Evolutionary conservation across 2,113 vertebrate species (phyloP).

Genomic region (Hippoglossus stenolepis): DNA sequence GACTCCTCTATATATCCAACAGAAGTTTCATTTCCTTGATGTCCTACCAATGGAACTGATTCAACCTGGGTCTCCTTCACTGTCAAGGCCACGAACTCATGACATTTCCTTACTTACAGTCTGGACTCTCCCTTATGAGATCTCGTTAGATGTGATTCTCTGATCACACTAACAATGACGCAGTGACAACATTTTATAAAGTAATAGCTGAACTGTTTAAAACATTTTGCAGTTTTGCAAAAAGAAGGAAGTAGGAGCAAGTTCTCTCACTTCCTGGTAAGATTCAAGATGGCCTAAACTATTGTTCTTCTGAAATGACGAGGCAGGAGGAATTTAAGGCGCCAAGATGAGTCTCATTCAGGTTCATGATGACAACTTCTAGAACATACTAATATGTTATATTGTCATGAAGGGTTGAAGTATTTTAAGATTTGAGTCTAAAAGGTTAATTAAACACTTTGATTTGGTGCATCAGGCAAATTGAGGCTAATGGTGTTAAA

Average conservation of each 20-base stretch:
- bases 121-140: neutral
- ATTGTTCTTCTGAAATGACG: too few species aligned
- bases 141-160: neutral
- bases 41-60: too few species aligned
- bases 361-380: neutral
- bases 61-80: neutral
- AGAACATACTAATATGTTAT: neutral
- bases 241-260: neutral
- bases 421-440: neutral
- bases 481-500: neutral
- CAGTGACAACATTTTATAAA: neutral
- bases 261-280: neutral
- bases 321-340: neutral
- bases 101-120: neutral
- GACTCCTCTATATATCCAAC: neutral
- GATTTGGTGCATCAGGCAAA: neutral
- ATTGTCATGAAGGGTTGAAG: neutral
- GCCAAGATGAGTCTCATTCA: too few species aligned
- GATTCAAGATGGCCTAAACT: too few species aligned
- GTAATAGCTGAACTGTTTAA: neutral
- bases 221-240: neutral
- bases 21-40: neutral
- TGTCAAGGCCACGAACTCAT: neutral
- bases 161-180: neutral
- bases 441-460: neutral